Evolutionary conservation across 2,113 vertebrate species (phyloP).

Genomic region (Gobius niger): DNA sequence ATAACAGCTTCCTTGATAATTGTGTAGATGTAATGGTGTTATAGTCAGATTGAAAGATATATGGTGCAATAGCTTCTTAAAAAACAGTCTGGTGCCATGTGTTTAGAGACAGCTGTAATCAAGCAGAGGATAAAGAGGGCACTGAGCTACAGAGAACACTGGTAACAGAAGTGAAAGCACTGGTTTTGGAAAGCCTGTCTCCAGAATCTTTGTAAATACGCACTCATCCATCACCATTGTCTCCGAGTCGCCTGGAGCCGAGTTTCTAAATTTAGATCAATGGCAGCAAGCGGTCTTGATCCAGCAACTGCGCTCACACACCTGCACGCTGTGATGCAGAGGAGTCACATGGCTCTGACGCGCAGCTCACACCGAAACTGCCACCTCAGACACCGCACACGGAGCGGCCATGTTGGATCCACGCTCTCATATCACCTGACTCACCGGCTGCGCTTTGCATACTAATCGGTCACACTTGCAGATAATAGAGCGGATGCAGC

Average conservation of each 20-base stretch:
- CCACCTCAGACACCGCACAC: conserved; percentile 66
- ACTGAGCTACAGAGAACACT: not conserved
- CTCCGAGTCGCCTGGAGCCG: conserved; percentile 13
- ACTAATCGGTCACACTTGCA: not conserved
- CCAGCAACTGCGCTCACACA: conserved; percentile 54
- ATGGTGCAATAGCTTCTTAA: too few species aligned
- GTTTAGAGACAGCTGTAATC: not conserved
- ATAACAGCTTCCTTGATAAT: too few species aligned
- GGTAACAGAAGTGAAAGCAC: not conserved
- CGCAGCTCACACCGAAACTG: conserved; percentile 63
- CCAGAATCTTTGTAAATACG: conserved; percentile 2
- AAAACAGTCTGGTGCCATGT: not conserved
- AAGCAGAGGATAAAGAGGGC: not conserved
- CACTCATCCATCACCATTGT: conserved; percentile 17
- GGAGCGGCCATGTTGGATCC: conserved; percentile 70
- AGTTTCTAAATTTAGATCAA: conserved; percentile 61
- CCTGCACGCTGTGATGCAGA: conserved; percentile 63
- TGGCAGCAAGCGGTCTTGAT: conserved; percentile 23
- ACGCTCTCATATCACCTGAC: conserved; percentile 67
- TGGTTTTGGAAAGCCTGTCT: conserved; percentile 2
- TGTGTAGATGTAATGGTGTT: too few species aligned
- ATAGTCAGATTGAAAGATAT: too few species aligned
- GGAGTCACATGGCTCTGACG: conserved; percentile 61
- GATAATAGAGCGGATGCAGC: not conserved
- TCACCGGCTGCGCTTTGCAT: conserved; percentile 44